These are phyloP conservation scores for Phengaris arion DNA, from an alignment of 2,888 invertebrate genomes.

Conservation along the genomic window DNA sequence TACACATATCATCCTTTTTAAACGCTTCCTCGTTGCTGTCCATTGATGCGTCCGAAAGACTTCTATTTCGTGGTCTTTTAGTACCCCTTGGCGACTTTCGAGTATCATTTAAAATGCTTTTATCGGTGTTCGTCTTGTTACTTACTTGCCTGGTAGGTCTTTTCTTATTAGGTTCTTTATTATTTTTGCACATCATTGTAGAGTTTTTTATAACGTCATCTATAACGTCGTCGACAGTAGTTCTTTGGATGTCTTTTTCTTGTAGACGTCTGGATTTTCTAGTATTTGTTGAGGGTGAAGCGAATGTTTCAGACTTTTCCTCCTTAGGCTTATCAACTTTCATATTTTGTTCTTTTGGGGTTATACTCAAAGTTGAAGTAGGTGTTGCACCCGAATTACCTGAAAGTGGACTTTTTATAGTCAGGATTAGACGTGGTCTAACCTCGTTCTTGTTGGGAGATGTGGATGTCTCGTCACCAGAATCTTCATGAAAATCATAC, in stretches of 20 bases:
- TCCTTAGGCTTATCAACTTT: slow-evolving; percentile 64
- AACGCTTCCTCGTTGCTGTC: slow-evolving; percentile 80
- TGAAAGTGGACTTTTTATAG: slow-evolving; percentile 86
- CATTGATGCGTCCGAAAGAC: slow-evolving; percentile 82
- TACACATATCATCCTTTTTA: slow-evolving; percentile 55
- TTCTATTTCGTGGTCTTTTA: slow-evolving; percentile 81
- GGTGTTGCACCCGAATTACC: slow-evolving; percentile 63
- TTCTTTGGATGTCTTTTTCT: slow-evolving; percentile 87
- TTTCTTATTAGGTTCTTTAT: slow-evolving; percentile 65
- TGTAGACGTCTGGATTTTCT: slow-evolving; percentile 89
- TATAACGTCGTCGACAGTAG: slow-evolving; percentile 91
- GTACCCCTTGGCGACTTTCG: slow-evolving; percentile 83
- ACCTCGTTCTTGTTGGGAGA: slow-evolving; percentile 71
- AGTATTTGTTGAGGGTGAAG: slow-evolving; percentile 84
- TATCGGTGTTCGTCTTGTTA: slow-evolving; percentile 54
- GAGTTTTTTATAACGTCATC: slow-evolving; percentile 92
- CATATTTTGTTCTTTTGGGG: slow-evolving; percentile 56
- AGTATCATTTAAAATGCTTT: slow-evolving; percentile 54
- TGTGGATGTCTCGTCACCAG: slow-evolving; percentile 84
- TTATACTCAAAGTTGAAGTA: slow-evolving; percentile 65
- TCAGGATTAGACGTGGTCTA: slow-evolving; percentile 88
- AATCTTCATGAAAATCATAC: slow-evolving; percentile 95
- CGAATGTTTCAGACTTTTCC: slow-evolving; percentile 80
- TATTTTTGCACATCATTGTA: slow-evolving; percentile 48
- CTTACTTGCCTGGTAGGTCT: slow-evolving; percentile 79